Conservation (phyloP, 2,797 vertebrate species). For the Cynodonichthys magdalenae region DNA sequence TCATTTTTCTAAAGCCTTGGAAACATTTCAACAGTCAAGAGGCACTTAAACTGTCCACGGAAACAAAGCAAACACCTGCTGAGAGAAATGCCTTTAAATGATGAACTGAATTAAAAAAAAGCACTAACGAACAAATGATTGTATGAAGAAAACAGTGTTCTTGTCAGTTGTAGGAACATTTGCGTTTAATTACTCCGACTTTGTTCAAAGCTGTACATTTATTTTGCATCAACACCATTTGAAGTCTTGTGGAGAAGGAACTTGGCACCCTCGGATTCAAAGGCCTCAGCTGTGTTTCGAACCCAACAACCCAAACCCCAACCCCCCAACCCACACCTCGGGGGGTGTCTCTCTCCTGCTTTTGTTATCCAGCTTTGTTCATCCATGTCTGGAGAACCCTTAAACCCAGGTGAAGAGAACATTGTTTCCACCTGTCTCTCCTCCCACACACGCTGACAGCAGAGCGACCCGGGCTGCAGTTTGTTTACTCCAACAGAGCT, state of each 20-base stretch:
- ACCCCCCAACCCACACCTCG: too few relatives aligned
- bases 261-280: constrained; percentile 6
- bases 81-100: constrained; percentile 24
- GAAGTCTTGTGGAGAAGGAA: background rate
- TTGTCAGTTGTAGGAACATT: background rate
- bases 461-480: constrained; percentile 40
- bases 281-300: constrained; percentile 22
- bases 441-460: constrained; percentile 61
- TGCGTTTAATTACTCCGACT: background rate
- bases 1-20: constrained; percentile 3
- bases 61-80: constrained; percentile 29
- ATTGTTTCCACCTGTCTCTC: constrained; percentile 71
- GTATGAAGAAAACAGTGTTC: constrained; percentile 7
- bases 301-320: background rate
- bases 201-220: background rate
- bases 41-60: constrained; percentile 51
- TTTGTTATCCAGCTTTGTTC: constrained; percentile 25
- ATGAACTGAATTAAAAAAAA: constrained; percentile 18
- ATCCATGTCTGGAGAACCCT: constrained; percentile 66
- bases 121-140: constrained; percentile 11
- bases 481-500: constrained; percentile 71
- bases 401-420: constrained; percentile 63
- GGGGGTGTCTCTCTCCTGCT: constrained; percentile 22
- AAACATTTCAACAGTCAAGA: constrained; percentile 28
- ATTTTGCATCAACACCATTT: background rate